A percentile compares a stretch with the other conserved stretches of the same genome.
These are phyloP conservation scores for Hypercompe scribonia DNA, from an alignment of 2,888 invertebrate species.

Conservation along the genomic window DNA sequence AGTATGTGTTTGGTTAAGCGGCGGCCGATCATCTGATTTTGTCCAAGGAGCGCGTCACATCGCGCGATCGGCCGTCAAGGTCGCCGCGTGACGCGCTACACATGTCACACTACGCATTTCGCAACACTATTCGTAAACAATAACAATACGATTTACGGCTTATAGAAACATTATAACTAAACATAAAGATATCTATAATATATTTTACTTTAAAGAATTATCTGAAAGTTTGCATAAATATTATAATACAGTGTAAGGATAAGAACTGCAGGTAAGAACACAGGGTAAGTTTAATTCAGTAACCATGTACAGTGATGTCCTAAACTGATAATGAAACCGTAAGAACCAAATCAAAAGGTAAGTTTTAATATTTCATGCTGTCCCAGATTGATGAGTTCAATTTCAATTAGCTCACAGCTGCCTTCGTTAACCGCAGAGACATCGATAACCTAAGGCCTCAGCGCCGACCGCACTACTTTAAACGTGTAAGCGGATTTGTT, in stretches of 20 bases:
- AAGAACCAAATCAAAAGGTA: neutral
- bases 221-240: neutral
- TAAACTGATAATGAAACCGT: neutral
- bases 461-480: neutral
- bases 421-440: constrained; percentile 1
- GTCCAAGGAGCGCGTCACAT: constrained; percentile 27
- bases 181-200: too few species aligned
- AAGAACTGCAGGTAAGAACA: neutral
- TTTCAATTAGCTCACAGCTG: constrained; percentile 5
- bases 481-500: neutral
- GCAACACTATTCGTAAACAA: neutral
- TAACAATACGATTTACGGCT: neutral
- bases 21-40: constrained; percentile 25
- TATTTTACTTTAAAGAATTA: neutral
- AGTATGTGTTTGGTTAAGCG: neutral
- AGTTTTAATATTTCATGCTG: neutral
- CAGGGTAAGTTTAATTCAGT: neutral
- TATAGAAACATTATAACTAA: neutral
- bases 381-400: neutral
- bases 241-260: neutral
- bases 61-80: constrained; percentile 46
- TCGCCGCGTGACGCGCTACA: constrained; percentile 29
- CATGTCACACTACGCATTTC: constrained; percentile 15
- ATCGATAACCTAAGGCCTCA: neutral
- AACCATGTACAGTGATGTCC: neutral